phyloP scores from a whole-genome alignment of 2,113 vertebrate genomes.

The Stigmatopora argus region DNA sequence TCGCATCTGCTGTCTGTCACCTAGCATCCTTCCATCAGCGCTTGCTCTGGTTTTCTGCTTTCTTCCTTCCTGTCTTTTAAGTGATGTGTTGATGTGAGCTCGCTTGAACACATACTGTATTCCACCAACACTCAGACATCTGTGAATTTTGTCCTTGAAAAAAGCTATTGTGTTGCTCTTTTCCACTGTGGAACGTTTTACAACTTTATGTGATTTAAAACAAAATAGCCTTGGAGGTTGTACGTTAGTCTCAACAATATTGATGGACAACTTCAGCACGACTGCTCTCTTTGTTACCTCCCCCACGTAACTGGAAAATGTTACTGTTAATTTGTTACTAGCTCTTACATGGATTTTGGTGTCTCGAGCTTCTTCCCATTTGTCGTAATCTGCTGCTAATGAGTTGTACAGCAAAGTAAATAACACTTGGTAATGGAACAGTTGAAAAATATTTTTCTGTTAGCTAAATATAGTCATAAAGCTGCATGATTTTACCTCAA shows the following conservation, averaged over 20 bases:
- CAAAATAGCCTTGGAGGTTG: neutral
- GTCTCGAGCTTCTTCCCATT: neutral
- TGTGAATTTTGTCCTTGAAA: conserved; percentile 4
- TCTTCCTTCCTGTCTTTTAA: conserved; percentile 26
- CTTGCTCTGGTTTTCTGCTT: conserved; percentile 17
- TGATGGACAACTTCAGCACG: neutral
- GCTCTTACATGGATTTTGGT: neutral
- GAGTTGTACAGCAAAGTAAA: neutral
- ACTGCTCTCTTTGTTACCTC: no score
- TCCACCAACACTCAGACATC: conserved; percentile 5
- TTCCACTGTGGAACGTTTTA: neutral
- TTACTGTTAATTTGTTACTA: neutral
- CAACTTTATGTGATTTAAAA: neutral
- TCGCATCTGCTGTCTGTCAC: conserved; percentile 42
- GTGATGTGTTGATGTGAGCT: conserved; percentile 22
- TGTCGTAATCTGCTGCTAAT: neutral
- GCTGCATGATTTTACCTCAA: neutral
- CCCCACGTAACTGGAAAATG: no score
- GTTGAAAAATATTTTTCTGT: neutral
- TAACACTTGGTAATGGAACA: neutral
- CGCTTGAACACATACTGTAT: conserved; percentile 14
- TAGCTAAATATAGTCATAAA: no score
- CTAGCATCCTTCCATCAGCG: conserved; percentile 34
- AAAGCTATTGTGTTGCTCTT: neutral
- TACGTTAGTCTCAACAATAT: neutral